These are phyloP conservation scores for Chymomyza caudatula DNA, from an alignment of 2,888 invertebrate genomes.

Conservation along the genomic window DNA sequence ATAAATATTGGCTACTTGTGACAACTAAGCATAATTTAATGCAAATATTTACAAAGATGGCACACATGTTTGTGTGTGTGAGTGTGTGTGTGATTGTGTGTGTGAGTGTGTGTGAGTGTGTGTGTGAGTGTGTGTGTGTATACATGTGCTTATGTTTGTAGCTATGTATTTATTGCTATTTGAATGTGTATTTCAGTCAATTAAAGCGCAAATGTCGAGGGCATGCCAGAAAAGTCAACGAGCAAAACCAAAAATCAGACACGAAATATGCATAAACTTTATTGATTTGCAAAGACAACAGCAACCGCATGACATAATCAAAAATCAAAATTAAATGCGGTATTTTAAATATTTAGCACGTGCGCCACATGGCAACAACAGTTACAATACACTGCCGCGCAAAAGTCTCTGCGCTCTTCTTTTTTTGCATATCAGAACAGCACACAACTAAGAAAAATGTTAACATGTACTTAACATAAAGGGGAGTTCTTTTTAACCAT, in stretches of 20 bases:
- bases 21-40: slow-evolving; percentile 51
- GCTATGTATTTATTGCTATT: slow-evolving; percentile 6
- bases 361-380: slow-evolving; percentile 15
- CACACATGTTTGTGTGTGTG: no score
- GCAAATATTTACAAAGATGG: slow-evolving; percentile 44
- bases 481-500: no score
- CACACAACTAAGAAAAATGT: no score
- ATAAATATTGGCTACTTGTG: slow-evolving; percentile 25
- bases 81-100: no score
- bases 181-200: slow-evolving; percentile 34
- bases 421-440: no score
- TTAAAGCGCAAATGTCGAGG: slow-evolving; percentile 57
- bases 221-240: slow-evolving; percentile 15
- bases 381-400: background rate
- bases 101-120: no score
- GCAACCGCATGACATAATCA: slow-evolving; percentile 6
- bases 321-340: slow-evolving; percentile 11
- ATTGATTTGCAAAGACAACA: slow-evolving; percentile 41
- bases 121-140: no score
- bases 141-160: no score
- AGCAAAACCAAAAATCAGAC: slow-evolving; percentile 28
- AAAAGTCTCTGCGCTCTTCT: no score
- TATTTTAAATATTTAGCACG: slow-evolving; percentile 49
- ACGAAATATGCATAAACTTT: slow-evolving; percentile 58
- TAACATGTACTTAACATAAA: no score